These are phyloP conservation scores for Hirtodrosophila histrioides DNA, from an alignment of 2,888 invertebrate genomes.

Conservation along the genomic window DNA sequence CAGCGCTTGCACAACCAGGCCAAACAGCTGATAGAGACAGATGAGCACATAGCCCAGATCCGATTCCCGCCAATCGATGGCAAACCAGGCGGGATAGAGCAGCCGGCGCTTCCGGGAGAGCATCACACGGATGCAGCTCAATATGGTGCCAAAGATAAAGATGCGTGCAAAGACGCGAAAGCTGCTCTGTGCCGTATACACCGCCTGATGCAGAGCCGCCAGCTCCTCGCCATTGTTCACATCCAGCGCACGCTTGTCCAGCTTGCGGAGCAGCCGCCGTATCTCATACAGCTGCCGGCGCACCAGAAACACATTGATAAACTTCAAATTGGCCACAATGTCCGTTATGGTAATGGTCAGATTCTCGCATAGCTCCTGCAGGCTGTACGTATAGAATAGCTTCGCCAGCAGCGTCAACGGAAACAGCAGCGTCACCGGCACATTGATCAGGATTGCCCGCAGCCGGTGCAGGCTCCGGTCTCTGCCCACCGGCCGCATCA, in stretches of 20 bases:
- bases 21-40: slow-evolving; percentile 74
- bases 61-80: slow-evolving; percentile 72
- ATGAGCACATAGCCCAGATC: slow-evolving; percentile 50
- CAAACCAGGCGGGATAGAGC: slow-evolving; percentile 82
- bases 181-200: slow-evolving; percentile 52
- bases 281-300: slow-evolving; percentile 66
- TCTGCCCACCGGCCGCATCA: slow-evolving; percentile 52
- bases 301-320: slow-evolving; percentile 75
- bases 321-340: slow-evolving; percentile 78
- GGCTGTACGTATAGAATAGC: slow-evolving; percentile 63
- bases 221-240: slow-evolving; percentile 54
- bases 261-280: slow-evolving; percentile 33
- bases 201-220: slow-evolving; percentile 49
- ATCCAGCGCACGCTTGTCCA: slow-evolving; percentile 45
- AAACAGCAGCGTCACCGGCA: slow-evolving; percentile 74
- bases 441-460: slow-evolving; percentile 68
- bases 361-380: slow-evolving; percentile 78
- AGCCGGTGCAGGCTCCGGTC: slow-evolving; percentile 31
- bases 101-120: slow-evolving; percentile 57
- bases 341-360: slow-evolving; percentile 81
- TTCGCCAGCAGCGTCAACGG: slow-evolving; percentile 76
- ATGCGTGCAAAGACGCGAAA: slow-evolving; percentile 71
- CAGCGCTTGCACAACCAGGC: slow-evolving; percentile 73
- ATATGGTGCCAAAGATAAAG: slow-evolving; percentile 66
- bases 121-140: slow-evolving; percentile 68